These are phyloP conservation scores for Poecilobothrus nobilitatus DNA, from an alignment of 2,888 invertebrate genomes.

Conservation along the genomic window DNA sequence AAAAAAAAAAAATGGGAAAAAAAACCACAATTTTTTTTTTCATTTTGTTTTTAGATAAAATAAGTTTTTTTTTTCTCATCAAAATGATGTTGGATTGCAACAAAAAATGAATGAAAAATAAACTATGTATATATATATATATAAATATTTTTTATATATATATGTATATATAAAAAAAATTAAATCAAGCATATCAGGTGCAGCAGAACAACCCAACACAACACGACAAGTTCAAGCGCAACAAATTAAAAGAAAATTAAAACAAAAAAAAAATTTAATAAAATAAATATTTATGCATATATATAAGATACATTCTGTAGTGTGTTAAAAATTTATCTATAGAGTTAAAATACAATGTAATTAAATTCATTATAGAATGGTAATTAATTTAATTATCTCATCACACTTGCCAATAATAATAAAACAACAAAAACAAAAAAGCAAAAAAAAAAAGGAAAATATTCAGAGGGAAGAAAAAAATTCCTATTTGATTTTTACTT, in stretches of 20 bases:
- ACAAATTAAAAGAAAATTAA: not conserved
- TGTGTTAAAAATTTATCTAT: too few relatives aligned
- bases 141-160: too few relatives aligned
- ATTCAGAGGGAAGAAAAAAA: too few relatives aligned
- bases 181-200: conserved; percentile 1
- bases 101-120: not conserved
- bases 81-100: not conserved
- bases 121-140: too few relatives aligned
- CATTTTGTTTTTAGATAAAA: too few relatives aligned
- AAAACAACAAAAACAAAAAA: too few relatives aligned
- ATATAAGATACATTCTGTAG: too few relatives aligned
- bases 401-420: not conserved
- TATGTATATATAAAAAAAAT: not conserved
- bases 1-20: too few relatives aligned
- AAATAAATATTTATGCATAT: not conserved
- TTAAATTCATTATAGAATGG: not conserved
- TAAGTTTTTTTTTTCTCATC: not conserved
- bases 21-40: too few relatives aligned
- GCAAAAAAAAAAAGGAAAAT: too few relatives aligned
- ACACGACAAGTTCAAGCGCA: not conserved
- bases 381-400: conserved; percentile 3
- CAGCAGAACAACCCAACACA: not conserved
- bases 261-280: not conserved
- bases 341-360: not conserved
- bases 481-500: too few relatives aligned